Base-by-base conservation (phyloP, 2,888 invertebrate genomes). In the Scaptomyza reducta region DNA sequence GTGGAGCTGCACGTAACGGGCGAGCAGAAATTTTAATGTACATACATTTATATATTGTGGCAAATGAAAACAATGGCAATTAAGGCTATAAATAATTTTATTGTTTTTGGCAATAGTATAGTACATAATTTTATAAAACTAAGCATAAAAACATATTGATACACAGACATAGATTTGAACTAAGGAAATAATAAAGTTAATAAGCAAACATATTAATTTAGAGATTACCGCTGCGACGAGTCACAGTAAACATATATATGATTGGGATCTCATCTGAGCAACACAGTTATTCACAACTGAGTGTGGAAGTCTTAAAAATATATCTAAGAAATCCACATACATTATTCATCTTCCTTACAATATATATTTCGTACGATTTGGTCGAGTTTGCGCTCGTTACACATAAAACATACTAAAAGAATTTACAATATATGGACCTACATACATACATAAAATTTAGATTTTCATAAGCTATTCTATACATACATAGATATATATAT, bases 301-400 rank as follows among this genome's bases (percentile, higher is more conserved):
- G 33, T n/a, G 35, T 42, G 22, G 6, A 50, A 18, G 40, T 44
- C 27, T 6, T 22, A 22, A 31, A 63, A 31, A 63, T 31, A 29
- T 14, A 40, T 29, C 31, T 14, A 38, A 40, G 35, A 45, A 42
- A 65, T 54, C 45, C 46, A 62, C 51, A 25, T 38, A 38, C 7
- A 45, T 51, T 45, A 51, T 41, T 53, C 40, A 53, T 45, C 42
- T 41, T 33, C 51, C 27, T 60, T 50, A 72, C 3, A 38, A 60
- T 74, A 87, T 74, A 87, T 86, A 81, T 74, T 77, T 87, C 66
- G 64, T 79, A 82, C 51, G 80, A 84, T 84, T 79, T 77, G 53
- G 59, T 46, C 40, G 77, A 76, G 53, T 44, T 54, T 58, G 29
- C 46, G 54, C 65, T 57, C 65, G 42, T 59, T 78, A 57, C 70